Percentiles rank a stretch among this genome's conserved stretches.
These are phyloP conservation scores for Chinchilla lanigera DNA, from an alignment of 2,113 vertebrate genomes.

Conservation along the genomic window DNA sequence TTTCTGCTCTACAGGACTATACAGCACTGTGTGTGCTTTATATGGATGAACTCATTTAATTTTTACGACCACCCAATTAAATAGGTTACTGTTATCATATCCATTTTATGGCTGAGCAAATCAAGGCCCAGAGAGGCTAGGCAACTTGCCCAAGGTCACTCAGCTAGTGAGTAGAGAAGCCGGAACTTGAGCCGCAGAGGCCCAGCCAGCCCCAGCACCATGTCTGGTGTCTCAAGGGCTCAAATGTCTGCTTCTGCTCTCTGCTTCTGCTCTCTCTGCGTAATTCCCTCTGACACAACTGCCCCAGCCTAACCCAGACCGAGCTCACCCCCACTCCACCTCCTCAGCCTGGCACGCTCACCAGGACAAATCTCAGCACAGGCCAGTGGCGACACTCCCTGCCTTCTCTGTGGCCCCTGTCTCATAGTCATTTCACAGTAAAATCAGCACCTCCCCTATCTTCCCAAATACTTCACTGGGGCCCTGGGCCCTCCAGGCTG, in stretches of 20 bases:
- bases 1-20: background rate
- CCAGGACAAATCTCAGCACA: background rate
- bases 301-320: accelerated
- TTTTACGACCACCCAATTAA: slow-evolving; percentile 19
- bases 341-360: background rate
- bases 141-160: background rate
- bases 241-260: background rate
- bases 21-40: background rate
- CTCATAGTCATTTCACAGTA: background rate
- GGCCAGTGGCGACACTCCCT: background rate
- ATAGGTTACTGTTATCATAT: background rate
- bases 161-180: background rate
- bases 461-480: background rate
- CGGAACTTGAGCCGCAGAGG: background rate
- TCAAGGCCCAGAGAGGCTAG: slow-evolving; percentile 38
- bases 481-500: background rate
- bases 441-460: background rate
- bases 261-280: background rate
- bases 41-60: background rate
- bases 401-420: background rate
- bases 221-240: background rate
- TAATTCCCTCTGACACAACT: background rate
- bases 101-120: background rate
- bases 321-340: accelerated
- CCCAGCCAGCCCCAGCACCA: background rate